Conservation (phyloP, 2,113 vertebrate species). For the Hippolais icterina region DNA sequence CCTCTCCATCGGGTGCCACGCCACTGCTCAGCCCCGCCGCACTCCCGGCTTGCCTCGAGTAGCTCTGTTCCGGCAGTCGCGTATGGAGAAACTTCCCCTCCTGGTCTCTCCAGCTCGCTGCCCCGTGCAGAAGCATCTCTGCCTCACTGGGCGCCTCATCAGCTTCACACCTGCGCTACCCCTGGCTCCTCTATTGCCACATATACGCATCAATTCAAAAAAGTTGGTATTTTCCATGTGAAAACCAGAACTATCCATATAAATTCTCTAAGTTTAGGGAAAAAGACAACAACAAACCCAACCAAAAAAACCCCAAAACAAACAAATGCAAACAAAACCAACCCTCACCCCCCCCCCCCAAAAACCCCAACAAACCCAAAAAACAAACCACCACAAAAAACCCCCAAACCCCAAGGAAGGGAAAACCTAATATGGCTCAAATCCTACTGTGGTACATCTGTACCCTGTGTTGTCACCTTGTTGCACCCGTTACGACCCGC, state of each 20-base stretch:
- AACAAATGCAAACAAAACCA: neutral
- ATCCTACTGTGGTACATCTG: rapidly evolving
- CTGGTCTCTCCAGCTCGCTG: rapidly evolving
- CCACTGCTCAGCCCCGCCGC: neutral
- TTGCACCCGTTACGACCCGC: no score
- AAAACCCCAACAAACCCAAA: no score
- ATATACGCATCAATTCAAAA: rapidly evolving
- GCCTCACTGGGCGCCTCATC: rapidly evolving
- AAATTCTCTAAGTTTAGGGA: neutral
- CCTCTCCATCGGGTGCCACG: neutral
- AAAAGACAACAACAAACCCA: neutral
- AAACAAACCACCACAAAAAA: neutral
- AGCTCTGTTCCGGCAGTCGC: no score
- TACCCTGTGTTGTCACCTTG: neutral
- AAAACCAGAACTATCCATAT: neutral
- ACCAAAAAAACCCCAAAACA: neutral
- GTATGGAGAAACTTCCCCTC: rapidly evolving
- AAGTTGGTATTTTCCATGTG: rapidly evolving
- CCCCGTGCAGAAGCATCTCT: neutral
- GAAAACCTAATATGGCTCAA: rapidly evolving
- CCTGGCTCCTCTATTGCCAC: neutral
- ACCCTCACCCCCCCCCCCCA: no score
- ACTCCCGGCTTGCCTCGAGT: rapidly evolving
- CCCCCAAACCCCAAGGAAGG: neutral
- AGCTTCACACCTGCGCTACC: rapidly evolving